Conservation (phyloP, 2,888 invertebrate genomes). For the Trissonchulus latispiculum region DNA sequence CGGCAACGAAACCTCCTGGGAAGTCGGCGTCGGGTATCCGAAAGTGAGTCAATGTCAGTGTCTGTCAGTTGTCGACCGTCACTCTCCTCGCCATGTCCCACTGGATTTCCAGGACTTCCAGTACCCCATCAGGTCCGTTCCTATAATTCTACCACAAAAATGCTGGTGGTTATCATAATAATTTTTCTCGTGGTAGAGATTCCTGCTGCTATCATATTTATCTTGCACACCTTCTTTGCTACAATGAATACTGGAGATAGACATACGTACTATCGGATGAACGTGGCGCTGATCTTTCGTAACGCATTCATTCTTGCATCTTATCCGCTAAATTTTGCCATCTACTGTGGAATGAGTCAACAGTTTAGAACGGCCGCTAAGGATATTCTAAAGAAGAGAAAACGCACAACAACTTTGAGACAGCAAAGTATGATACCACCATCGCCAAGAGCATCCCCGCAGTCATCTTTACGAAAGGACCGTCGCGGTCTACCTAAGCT, state of each 20-base stretch:
- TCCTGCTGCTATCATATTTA: slow-evolving; percentile 45
- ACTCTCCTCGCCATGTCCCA: neutral
- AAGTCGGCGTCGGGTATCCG: neutral
- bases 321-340: slow-evolving; percentile 79
- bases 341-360: slow-evolving; percentile 53
- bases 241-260: neutral
- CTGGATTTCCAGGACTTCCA: neutral
- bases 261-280: slow-evolving; percentile 8
- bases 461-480: neutral
- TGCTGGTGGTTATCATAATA: slow-evolving; percentile 48
- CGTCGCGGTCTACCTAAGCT: neutral
- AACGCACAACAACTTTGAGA: too few species aligned
- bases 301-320: slow-evolving; percentile 84
- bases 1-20: neutral
- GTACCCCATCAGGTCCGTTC: neutral
- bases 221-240: slow-evolving; percentile 29
- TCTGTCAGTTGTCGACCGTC: neutral
- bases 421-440: neutral
- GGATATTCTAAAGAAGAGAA: too few species aligned
- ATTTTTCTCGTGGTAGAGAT: slow-evolving; percentile 49
- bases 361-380: neutral
- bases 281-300: slow-evolving; percentile 50
- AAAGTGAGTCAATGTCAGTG: neutral
- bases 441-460: neutral
- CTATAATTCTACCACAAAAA: slow-evolving; percentile 38